Base-by-base conservation (phyloP, 2,797 vertebrate genomes). In the Gobionotothen gibberifrons region DNA sequence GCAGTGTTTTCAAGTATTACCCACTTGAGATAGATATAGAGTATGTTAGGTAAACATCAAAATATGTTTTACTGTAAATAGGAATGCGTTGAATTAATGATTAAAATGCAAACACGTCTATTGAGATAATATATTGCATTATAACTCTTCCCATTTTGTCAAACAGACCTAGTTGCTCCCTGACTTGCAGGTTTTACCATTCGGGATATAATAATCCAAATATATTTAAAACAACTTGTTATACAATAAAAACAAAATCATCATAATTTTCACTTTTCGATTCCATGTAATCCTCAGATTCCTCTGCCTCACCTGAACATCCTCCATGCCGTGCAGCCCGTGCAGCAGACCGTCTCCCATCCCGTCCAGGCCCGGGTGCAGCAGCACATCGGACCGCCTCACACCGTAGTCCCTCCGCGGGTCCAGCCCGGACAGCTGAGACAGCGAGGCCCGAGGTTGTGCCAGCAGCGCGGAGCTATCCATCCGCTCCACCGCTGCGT, bases 381-480 rank as follows among this genome's bases (percentile, higher is more conserved):
- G 95, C 26, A 99, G 95, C 90, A 99, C 97, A 63, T 99, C 98
- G 11, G 97, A 97, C 89, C 98, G 93, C 84, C 98, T 88, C 56
- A 99, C 95, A 56, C 97, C 96, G 93, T 99, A 99, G 95, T 99
- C 98, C 96, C 97, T 92, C 89, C 97, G 92, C 11, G 96, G 97
- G 91, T 99, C 98, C 82, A 99, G 95, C 72, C 97, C 98, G 71
- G 97, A 97, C 84, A 99, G 96, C 91, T 99, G 98, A n/a, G 96
- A 97, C 92, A 99, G 91, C 62, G 97, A 97, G 14, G 97, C 97
- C 91, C 98, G 94, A 42, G 97, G 98, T 94, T 99, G 98, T 43
- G 96, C 96, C 85, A 99, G 93, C 83, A 99, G 95, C 36, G 95
- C 96, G 54, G 97, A 96, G 79, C 96, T 91, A 42, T 99, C 98